Conservation (phyloP, 2,888 invertebrate genomes). For the Heliconius ethilla region DNA sequence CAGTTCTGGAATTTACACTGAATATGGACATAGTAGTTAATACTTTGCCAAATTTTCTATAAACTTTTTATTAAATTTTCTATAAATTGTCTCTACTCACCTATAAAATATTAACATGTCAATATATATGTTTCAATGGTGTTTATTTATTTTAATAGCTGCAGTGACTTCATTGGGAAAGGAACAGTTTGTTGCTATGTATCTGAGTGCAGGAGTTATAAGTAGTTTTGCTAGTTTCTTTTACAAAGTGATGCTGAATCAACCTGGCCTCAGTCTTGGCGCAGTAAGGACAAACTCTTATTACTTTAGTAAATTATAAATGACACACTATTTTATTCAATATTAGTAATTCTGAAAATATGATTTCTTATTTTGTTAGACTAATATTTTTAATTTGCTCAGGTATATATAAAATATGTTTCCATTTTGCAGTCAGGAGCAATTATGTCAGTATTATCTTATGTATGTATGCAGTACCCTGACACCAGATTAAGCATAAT, state of each 20-base stretch:
- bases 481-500: constrained; percentile 93
- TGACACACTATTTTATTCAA: neutral
- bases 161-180: constrained; percentile 89
- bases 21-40: too few relatives aligned
- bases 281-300: constrained; percentile 86
- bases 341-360: neutral
- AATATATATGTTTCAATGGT: neutral
- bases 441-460: constrained; percentile 94
- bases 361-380: neutral
- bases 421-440: constrained; percentile 92
- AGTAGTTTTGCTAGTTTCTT: constrained; percentile 93
- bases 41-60: neutral
- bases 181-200: constrained; percentile 96
- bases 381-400: neutral
- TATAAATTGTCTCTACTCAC: neutral
- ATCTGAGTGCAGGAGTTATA: constrained; percentile 92
- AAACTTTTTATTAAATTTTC: neutral
- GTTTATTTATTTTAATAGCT: constrained; percentile 62
- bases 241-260: constrained; percentile 87
- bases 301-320: constrained; percentile 1
- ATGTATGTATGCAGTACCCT: constrained; percentile 93
- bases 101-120: neutral
- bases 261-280: constrained; percentile 92
- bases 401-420: neutral
- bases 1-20: too few relatives aligned